Base-by-base conservation (phyloP, 2,888 invertebrate species). In the Geophilus truncorum region DNA sequence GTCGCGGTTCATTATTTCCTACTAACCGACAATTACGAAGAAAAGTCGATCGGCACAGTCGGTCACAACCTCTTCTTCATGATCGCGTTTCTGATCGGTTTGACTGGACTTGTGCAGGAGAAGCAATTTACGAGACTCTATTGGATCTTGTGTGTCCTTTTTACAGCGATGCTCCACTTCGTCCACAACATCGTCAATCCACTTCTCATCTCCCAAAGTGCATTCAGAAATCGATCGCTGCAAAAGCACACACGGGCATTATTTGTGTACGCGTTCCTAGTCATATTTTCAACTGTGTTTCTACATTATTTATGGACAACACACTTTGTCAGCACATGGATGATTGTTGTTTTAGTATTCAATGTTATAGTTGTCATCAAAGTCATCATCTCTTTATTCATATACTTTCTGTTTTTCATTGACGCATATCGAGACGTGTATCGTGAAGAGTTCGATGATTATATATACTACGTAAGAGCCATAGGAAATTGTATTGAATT, bases 401-500 rank as follows among this genome's bases (percentile, higher is more conserved):
- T 96, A 34, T 97, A 97, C 87, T 91, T 92, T 0, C 88, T 97
- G 77, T 97, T 97, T 87, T 89, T 97, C 77, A 90, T 95, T 82
- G 96, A 97, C 86, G 94, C 96, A 0, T 92, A 93, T 84, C 90
- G 94, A 23, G 93, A 93, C 84, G 92, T 92, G 3, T 95, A 96
- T 85, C 97, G 96, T 96, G 96, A 96, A 86, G 92, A 93, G 85
- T 88, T 97, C 28, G 97, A 98, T 86, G 97, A 98, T 85, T 96
- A 95, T 86, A 94, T 97, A 0, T 98, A 97, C 88, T 95, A 96
- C 87, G 95, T 96, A 80, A 91, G 95, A 84, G 94, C 96, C 0
- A 94, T 96, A 85, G 96, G 97, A 1, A 96, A 95, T 87, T 94
- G 94, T 0, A 93, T 97, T 0, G 97, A 98, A 86, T 97, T 98